A percentile compares a stretch with the other conserved stretches of the same genome.
These are phyloP conservation scores for Manacus vitellinus DNA, from an alignment of 2,113 vertebrate genomes.

Conservation along the genomic window DNA sequence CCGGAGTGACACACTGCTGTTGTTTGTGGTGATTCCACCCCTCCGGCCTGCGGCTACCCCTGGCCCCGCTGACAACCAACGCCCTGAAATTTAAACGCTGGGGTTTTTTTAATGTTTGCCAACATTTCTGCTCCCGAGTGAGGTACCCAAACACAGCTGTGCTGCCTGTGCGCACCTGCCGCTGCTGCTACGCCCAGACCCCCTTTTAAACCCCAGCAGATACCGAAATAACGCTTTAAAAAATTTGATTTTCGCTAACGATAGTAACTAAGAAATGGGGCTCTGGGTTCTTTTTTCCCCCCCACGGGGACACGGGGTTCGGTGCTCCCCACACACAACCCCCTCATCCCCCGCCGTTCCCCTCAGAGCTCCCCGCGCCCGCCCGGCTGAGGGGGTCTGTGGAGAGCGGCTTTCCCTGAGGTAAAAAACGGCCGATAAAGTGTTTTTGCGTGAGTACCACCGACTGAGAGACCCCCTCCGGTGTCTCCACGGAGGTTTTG, in stretches of 20 bases:
- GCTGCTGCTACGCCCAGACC: neutral
- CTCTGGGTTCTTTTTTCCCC: neutral
- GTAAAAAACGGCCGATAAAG: neutral
- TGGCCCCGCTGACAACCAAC: fast-evolving
- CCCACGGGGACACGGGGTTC: fast-evolving
- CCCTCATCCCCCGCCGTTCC: neutral
- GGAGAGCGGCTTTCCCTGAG: neutral
- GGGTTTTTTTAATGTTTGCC: fast-evolving
- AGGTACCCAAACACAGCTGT: neutral
- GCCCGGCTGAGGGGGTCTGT: fast-evolving
- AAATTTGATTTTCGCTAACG: neutral
- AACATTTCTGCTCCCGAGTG: neutral
- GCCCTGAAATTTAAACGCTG: neutral
- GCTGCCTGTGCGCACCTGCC: neutral
- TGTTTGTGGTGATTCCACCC: neutral
- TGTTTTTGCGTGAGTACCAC: neutral
- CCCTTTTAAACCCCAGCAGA: neutral
- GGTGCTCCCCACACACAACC: neutral
- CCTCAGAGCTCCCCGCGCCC: neutral
- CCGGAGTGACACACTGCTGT: neutral
- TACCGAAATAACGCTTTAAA: neutral
- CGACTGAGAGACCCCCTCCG: fast-evolving
- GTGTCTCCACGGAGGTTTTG: neutral
- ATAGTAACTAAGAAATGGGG: fast-evolving
- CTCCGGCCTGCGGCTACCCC: fast-evolving